Base-by-base conservation (phyloP, 2,113 vertebrate genomes). In the Grammomys dolichurus region DNA sequence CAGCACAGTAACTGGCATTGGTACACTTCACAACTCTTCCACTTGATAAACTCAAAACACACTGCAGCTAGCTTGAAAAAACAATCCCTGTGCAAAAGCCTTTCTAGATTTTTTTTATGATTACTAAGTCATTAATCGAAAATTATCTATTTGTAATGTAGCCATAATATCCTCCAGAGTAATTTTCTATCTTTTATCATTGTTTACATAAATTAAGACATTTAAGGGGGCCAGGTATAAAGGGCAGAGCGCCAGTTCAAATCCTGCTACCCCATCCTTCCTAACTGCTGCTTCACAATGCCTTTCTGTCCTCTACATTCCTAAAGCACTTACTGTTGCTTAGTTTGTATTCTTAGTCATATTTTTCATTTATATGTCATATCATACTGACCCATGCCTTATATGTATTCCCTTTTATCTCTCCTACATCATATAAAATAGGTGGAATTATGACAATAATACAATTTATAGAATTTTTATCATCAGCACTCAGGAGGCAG, bases 51-150 rank as follows among this genome's bases (percentile, higher is more conserved):
- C 40, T 6, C 24, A 93, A 97, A 95, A 94, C 73, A 76, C 87
- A 54, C 40, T 75, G 86, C 0, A 89, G 36, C 43, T 91, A 93
- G 96, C 92, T 91, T 76, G 87, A 43, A 92, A 96, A 84, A 81
- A 73, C 24, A 93, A 9, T 13, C 9, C 82, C 63, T 93, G 78
- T 19, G 93, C 40, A 72, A 96, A 77, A 93, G 81, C 22, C 31
- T 94, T 94, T 93, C 67, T 70, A 33, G 90, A 90, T 60, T 93
- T 54, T 87, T n/a, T 28, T 96, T 89, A 24, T 86, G 24, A 95
- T 92, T 93, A 94, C 69, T 33, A 96, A 92, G 70, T 80, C 48
- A 96, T 90, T 95, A 85, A 82, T 2, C 31, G 33, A 89, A 95
- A 95, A 85, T 31, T 72, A 92, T 77, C 36, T 81, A 78, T 77